phyloP scores from a whole-genome alignment of 2,113 vertebrate species.

The Etia nguti region DNA sequence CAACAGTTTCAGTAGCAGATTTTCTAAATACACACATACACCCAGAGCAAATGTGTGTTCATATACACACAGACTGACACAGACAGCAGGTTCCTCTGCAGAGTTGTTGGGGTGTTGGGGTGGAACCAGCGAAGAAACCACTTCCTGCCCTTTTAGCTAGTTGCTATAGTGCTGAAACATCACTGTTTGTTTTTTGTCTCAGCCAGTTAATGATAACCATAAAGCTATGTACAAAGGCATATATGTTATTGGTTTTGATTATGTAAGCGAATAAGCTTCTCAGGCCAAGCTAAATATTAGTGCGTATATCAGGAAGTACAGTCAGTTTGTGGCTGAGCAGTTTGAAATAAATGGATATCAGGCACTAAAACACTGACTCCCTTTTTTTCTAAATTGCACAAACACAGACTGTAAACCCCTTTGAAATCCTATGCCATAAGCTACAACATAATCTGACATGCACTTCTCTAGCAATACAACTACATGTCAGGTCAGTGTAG shows the following conservation, averaged over 20 bases:
- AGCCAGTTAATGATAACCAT: background rate
- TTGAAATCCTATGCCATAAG: background rate
- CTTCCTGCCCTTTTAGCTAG: slow-evolving; percentile 52
- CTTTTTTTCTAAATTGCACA: background rate
- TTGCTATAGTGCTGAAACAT: background rate
- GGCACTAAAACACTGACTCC: background rate
- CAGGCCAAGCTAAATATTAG: background rate
- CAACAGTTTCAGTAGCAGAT: background rate
- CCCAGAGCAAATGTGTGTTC: background rate
- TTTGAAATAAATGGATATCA: background rate
- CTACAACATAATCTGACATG: background rate
- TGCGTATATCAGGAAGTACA: background rate
- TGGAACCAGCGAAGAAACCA: slow-evolving; percentile 45
- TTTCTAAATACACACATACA: background rate
- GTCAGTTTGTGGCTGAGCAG: background rate
- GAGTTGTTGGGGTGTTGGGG: background rate
- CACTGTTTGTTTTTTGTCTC: slow-evolving; percentile 2
- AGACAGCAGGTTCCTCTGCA: background rate
- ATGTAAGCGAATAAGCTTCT: background rate
- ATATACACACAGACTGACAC: background rate
- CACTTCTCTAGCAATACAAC: background rate
- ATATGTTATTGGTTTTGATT: background rate
- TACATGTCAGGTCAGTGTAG: background rate
- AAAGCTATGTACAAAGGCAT: background rate
- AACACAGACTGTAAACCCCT: background rate